Evolutionary conservation across 1,140 invertebrate genomes (phyloP), one percentile per base, ranked within the genome.

Genomic region (Drosophila pandora): DNA sequence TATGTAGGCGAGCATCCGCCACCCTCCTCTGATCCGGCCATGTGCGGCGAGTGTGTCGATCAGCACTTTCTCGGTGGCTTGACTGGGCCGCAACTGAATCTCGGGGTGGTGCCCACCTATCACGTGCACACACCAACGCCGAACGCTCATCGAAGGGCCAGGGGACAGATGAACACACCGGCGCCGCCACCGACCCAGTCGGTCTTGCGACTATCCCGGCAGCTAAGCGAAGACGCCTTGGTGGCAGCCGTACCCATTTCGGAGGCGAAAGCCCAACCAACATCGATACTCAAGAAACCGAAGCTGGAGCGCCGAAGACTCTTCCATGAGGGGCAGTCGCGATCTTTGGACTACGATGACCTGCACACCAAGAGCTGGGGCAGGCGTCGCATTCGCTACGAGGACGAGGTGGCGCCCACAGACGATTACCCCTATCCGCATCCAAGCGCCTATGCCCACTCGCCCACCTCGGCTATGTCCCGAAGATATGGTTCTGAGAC

Each of bases 31-130:
- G 90, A 91, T 59, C 80, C 90, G 10, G 65, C 83, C 28, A 91
- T 91, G 87, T 91, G 90, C 45, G 90, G 87, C 34, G 90, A 91
- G 60, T 91, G 90, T 50, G 90, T 91, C 32, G 90, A 91, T 77
- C 90, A 91, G 59, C 90, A 91, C 52, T 91, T 91, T 17, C 61
- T 90, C 43, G 88, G 83, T 34, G 90, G 74, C 3, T 53, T 85
- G 2, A 91, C 78, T 8, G 90, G 73, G 7, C 90, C 90, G 8
- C 90, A 90, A 37, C 23, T 90, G 5, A 90, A 91, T 63, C 52
- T 91, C 55, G 90, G 87, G 21, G 74, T 74, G 9, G 87, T 90
- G 58, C 90, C 90, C 48, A 91, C 90, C 13, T 91, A 91, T 45
- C 90, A 91, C 56, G 90, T 91, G 10, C 90, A 91, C 45, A 91